phyloP scores from a whole-genome alignment of 1,140 invertebrate genomes.

The Diabrotica virgifera region DNA sequence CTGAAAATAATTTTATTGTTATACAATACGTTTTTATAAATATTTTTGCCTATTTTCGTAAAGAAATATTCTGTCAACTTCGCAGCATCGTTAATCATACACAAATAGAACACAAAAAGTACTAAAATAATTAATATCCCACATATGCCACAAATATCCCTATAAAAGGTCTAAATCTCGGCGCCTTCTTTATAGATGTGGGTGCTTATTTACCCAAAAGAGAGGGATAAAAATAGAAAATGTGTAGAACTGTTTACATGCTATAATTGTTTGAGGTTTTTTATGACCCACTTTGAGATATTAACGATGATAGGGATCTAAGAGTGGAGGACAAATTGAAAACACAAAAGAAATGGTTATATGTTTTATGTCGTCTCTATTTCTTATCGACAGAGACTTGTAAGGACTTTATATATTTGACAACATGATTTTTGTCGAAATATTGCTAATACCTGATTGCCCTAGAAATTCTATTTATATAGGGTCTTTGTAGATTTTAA shows the following conservation, averaged over 20 bases:
- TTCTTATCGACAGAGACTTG: neutral
- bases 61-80: neutral
- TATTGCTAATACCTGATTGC: too few relatives aligned
- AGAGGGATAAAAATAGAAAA: neutral
- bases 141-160: slow-evolving; percentile 1
- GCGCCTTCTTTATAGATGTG: neutral
- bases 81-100: neutral
- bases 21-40: too few relatives aligned
- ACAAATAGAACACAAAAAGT: neutral
- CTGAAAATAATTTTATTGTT: too few relatives aligned
- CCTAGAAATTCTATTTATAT: too few relatives aligned
- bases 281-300: slow-evolving; percentile 2
- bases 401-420: too few relatives aligned
- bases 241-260: slow-evolving; percentile 1
- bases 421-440: too few relatives aligned
- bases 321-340: slow-evolving; percentile 2
- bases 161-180: neutral
- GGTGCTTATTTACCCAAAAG: neutral
- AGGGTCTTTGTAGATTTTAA: too few relatives aligned
- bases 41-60: too few relatives aligned
- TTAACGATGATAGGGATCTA: neutral
- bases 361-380: neutral
- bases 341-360: neutral
- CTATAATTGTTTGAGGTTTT: neutral
- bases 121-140: neutral